These are phyloP conservation scores for Pelodytes ibericus DNA, from an alignment of 2,797 vertebrate species.

Conservation along the genomic window DNA sequence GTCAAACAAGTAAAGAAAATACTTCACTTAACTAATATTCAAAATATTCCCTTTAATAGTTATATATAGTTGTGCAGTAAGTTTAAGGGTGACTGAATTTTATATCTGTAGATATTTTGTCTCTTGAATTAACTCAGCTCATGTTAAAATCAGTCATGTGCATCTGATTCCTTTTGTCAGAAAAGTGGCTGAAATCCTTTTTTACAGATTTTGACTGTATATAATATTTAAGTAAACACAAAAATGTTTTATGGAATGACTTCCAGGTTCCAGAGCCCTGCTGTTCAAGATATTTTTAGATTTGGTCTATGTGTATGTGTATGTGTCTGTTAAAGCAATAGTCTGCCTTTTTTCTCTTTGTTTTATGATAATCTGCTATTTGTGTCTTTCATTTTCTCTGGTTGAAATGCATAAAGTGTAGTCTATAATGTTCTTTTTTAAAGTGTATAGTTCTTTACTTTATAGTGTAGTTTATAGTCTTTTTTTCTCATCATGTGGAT, in stretches of 20 bases:
- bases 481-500: too few species aligned
- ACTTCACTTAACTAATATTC: conserved; percentile 3
- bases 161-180: conserved; percentile 49
- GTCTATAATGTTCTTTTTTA: too few species aligned
- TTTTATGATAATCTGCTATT: too few species aligned
- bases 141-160: conserved; percentile 29
- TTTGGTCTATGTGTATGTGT: too few species aligned
- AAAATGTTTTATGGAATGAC: not conserved
- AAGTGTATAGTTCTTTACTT: too few species aligned
- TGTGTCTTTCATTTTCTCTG: too few species aligned
- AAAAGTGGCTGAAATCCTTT: conserved; percentile 43
- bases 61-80: conserved; percentile 6
- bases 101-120: conserved; percentile 35
- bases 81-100: conserved; percentile 33
- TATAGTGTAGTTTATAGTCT: too few species aligned
- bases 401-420: too few species aligned
- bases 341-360: too few species aligned
- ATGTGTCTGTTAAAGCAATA: too few species aligned
- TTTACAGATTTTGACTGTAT: conserved; percentile 27
- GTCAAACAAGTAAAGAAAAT: not conserved
- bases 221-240: not conserved
- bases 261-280: not conserved
- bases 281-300: too few species aligned
- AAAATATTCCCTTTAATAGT: not conserved
- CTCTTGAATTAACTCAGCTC: conserved; percentile 39